Evolutionary conservation across 2,888 invertebrate genomes (phyloP).

Genomic region (Serripes groenlandicus): DNA sequence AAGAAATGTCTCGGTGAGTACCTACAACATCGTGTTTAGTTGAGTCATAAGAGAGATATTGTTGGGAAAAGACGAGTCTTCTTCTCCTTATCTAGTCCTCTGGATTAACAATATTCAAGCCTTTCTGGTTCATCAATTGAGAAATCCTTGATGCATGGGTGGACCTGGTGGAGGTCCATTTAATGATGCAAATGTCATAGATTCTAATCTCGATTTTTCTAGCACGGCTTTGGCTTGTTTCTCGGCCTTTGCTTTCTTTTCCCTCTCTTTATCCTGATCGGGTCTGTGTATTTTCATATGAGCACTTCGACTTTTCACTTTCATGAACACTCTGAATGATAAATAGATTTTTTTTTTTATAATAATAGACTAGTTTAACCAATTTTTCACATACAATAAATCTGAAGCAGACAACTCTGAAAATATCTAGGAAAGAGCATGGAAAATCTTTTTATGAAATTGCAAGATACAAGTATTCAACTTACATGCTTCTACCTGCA

Average conservation of each 20-base stretch:
- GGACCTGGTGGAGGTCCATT: background rate
- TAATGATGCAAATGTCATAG: background rate
- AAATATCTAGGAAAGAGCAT: too few relatives aligned
- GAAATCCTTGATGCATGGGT: background rate
- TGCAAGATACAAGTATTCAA: too few relatives aligned
- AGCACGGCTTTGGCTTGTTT: slow-evolving; percentile 54
- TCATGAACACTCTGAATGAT: slow-evolving; percentile 97
- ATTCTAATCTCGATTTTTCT: slow-evolving; percentile 33
- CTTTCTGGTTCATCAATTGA: background rate
- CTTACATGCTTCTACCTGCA: too few relatives aligned
- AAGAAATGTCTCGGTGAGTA: too few relatives aligned
- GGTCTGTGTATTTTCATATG: slow-evolving; percentile 98
- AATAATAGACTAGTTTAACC: too few relatives aligned
- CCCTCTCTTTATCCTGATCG: slow-evolving; percentile 64
- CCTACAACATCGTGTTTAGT: too few relatives aligned
- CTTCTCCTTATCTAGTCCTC: background rate
- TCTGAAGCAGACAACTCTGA: too few relatives aligned
- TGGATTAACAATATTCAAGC: background rate
- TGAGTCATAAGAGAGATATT: too few relatives aligned
- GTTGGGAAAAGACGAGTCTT: too few relatives aligned
- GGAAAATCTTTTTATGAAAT: too few relatives aligned
- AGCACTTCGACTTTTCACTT: slow-evolving; percentile 99
- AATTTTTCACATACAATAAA: too few relatives aligned
- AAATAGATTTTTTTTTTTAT: too few relatives aligned
- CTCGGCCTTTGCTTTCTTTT: slow-evolving; percentile 59